phyloP scores from a whole-genome alignment of 2,113 vertebrate genomes.

The Gorsachius goisagi region DNA sequence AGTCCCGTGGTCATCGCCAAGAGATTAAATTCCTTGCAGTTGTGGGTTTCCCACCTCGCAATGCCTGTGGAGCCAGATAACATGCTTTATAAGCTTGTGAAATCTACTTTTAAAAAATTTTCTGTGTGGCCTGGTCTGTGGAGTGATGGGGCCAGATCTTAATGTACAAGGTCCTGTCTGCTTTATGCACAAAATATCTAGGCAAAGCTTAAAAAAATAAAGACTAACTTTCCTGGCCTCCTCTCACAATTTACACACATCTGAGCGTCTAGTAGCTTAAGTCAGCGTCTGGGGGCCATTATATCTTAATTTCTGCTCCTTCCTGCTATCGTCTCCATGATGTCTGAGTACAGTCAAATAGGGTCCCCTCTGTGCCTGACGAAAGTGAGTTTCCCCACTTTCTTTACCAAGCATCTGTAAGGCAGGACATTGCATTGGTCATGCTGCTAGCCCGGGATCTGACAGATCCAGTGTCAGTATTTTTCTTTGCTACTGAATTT shows the following conservation, averaged over 20 bases:
- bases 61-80: neutral
- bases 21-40: neutral
- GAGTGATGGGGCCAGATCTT: neutral
- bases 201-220: neutral
- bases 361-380: neutral
- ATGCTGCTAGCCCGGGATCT: neutral
- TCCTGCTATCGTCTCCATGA: neutral
- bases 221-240: neutral
- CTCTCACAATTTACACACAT: neutral
- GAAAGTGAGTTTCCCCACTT: neutral
- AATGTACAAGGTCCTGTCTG: neutral
- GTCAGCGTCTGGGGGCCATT: neutral
- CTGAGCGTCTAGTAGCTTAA: neutral
- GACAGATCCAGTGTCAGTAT: neutral
- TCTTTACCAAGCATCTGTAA: neutral
- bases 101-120: neutral
- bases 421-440: neutral
- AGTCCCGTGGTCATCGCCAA: accelerated
- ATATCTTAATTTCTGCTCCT: neutral
- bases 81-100: accelerated
- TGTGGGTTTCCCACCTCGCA: neutral
- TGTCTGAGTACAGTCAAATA: neutral
- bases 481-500: neutral
- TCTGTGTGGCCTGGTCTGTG: neutral
- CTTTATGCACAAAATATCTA: neutral